phyloP scores from a whole-genome alignment of 2,113 vertebrate species.

The Paramormyrops kingsleyae region DNA sequence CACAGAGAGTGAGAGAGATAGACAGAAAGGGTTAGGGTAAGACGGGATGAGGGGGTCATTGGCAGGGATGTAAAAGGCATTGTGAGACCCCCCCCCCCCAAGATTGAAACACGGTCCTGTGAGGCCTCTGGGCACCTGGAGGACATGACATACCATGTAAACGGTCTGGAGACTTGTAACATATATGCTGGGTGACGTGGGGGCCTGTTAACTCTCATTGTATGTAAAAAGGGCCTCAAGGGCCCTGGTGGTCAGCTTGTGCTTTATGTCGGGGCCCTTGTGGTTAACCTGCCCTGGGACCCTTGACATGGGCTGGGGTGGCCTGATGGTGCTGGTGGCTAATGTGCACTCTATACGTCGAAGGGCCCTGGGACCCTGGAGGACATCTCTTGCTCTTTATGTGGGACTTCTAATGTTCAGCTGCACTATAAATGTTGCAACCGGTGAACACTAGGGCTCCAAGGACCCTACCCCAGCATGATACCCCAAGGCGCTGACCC shows the following conservation, averaged over 20 bases:
- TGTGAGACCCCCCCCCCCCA: neutral
- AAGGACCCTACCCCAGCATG: neutral
- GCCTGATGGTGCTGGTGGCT: neutral
- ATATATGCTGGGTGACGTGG: neutral
- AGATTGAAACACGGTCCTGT: neutral
- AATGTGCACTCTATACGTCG: too few species aligned
- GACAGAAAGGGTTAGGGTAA: neutral
- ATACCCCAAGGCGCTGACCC: neutral
- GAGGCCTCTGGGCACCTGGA: neutral
- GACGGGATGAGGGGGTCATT: neutral
- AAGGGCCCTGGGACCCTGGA: too few species aligned
- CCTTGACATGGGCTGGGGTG: neutral
- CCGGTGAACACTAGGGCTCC: too few species aligned
- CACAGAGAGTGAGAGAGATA: slow-evolving; percentile 29
- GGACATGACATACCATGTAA: neutral
- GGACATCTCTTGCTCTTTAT: too few species aligned
- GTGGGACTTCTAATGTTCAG: too few species aligned
- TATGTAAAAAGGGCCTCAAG: neutral
- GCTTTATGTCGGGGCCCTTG: too few species aligned
- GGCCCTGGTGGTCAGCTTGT: too few species aligned
- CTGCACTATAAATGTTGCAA: too few species aligned
- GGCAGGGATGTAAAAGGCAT: neutral
- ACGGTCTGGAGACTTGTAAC: neutral
- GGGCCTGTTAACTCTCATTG: neutral
- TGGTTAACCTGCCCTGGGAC: neutral